Percentiles rank a stretch among this genome's conserved stretches.
phyloP scores from a whole-genome alignment of 2,888 invertebrate species.

The Sphinx pinastri region DNA sequence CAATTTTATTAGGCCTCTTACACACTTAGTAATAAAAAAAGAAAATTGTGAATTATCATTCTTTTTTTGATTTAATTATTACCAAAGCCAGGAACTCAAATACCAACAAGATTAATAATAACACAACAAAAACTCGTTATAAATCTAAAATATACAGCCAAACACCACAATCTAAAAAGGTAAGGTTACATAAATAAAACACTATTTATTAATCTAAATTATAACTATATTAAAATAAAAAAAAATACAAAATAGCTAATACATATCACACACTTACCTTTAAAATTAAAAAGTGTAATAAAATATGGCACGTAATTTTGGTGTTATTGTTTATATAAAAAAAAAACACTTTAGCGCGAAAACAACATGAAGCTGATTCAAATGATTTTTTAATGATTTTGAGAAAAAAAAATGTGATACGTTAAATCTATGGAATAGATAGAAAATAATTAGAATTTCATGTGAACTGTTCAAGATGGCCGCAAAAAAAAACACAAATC shows the following conservation, averaged over 20 bases:
- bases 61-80: not conserved
- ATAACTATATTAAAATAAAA: slow-evolving; percentile 26
- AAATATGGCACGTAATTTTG: slow-evolving; percentile 2
- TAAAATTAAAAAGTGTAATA: not conserved
- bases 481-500: too few species aligned
- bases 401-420: too few species aligned
- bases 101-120: not conserved
- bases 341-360: slow-evolving; percentile 1
- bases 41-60: not conserved
- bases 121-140: not conserved
- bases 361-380: not conserved
- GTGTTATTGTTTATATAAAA: not conserved
- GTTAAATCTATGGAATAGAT: too few species aligned
- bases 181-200: slow-evolving; percentile 40
- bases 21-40: not conserved
- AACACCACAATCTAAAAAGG: slow-evolving; percentile 37
- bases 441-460: too few species aligned
- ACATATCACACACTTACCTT: slow-evolving; percentile 25
- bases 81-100: not conserved
- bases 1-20: not conserved
- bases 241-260: slow-evolving; percentile 26
- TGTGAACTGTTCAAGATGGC: too few species aligned
- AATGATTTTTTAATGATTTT: not conserved
- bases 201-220: slow-evolving; percentile 30
- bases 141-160: slow-evolving; percentile 36